Evolutionary conservation across 2,113 vertebrate genomes (phyloP).

Genomic region (Callipepla squamata): DNA sequence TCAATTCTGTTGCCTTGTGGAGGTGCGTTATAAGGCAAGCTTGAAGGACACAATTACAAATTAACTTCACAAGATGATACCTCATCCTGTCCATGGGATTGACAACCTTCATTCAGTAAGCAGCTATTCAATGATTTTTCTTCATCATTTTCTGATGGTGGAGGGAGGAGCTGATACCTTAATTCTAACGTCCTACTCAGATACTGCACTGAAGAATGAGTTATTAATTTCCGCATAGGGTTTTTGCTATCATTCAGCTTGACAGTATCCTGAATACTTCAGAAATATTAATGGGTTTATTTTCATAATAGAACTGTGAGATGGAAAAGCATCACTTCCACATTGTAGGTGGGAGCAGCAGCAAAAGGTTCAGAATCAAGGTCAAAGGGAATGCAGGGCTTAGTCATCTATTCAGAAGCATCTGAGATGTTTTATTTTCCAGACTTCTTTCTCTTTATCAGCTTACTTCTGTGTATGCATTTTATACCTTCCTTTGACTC

Average conservation of each 20-base stretch:
- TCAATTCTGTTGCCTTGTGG: not conserved
- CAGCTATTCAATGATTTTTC: not conserved
- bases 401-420: not conserved
- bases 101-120: slow-evolving; percentile 15
- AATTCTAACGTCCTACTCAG: slow-evolving; percentile 44
- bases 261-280: slow-evolving; percentile 24
- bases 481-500: not conserved
- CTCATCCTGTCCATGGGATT: not conserved
- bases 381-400: not conserved
- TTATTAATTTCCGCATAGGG: slow-evolving; percentile 58
- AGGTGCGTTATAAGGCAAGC: not conserved
- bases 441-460: not conserved
- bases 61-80: not conserved
- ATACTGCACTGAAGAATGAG: slow-evolving; percentile 13
- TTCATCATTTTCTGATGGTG: not conserved
- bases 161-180: slow-evolving; percentile 40
- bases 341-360: not conserved
- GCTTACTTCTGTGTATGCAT: not conserved
- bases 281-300: slow-evolving; percentile 59
- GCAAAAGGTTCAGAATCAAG: not conserved
- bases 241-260: slow-evolving; percentile 40
- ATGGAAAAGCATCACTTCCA: not conserved
- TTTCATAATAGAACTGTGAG: slow-evolving; percentile 4
- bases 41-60: not conserved
- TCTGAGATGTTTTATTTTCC: not conserved